Conservation (phyloP, 2,113 vertebrate species). For the Chitala chitala region DNA sequence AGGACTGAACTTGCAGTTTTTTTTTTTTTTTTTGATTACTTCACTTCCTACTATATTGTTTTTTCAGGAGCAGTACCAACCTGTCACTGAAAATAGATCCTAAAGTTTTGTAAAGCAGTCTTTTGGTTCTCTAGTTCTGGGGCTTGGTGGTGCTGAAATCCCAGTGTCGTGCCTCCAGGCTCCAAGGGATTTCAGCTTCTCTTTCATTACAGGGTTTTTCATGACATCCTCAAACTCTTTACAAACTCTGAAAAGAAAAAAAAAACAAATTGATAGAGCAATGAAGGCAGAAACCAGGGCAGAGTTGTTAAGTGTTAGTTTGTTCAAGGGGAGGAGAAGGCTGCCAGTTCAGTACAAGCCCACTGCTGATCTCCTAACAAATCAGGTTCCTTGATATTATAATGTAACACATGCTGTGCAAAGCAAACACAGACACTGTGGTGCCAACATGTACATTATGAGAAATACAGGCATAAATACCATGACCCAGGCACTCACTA, state of each 20-base stretch:
- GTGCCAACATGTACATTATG: conserved; percentile 17
- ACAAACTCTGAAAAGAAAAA: background rate
- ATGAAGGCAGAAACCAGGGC: background rate
- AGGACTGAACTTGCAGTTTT: background rate
- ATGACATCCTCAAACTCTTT: background rate
- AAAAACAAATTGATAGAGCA: background rate
- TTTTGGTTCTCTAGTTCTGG: background rate
- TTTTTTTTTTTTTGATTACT: background rate
- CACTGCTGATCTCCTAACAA: conserved; percentile 1
- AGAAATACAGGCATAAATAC: background rate
- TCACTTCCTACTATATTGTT: background rate
- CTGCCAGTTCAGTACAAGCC: conserved; percentile 10
- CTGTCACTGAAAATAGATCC: background rate
- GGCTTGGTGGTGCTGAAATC: too few relatives aligned
- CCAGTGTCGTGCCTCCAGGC: too few relatives aligned
- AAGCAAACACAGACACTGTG: background rate
- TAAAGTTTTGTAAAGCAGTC: background rate
- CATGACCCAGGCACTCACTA: background rate
- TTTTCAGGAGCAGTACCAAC: background rate
- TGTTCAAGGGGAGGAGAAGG: conserved; percentile 47
- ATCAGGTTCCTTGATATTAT: background rate
- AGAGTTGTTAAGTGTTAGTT: conserved; percentile 50
- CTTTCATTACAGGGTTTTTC: background rate
- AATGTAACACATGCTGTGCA: background rate
- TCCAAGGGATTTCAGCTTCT: background rate